Base-by-base conservation (phyloP, 2,113 vertebrate genomes). In the Gallinago media region DNA sequence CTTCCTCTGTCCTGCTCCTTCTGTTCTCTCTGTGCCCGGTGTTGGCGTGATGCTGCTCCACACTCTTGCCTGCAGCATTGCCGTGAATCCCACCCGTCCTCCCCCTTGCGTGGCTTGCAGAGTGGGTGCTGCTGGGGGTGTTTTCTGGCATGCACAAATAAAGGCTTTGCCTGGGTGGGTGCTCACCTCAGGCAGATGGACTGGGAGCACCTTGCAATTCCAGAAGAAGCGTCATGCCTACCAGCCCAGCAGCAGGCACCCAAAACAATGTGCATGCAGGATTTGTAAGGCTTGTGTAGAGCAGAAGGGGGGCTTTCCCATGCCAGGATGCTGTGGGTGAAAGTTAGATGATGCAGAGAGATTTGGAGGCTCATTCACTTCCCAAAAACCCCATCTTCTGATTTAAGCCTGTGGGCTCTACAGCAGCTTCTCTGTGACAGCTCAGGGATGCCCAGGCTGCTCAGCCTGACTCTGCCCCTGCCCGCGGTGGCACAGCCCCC, bases 261-360 rank as follows among this genome's bases (percentile, higher is more conserved):
- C 67, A n/a, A 42, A 58, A 8, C 11, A 4, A 8, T 0, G 0
- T 0, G 2, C 47, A 1, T 12, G 17, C 0, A 0, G 68, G 25
- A 56, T 7, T 67, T 38, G 18, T 1, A 2, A 78, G 52, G 72
- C 58, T 86, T n/a, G 12, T 19, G 56, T 21, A 49, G 4, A 5
- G 34, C 32, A 27, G 13, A n/a, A 54, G 40, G 12, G 4, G 11
- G 19, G 31, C 27, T 22, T 44, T 27, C 31, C 49, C 38, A 1
- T 0, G 36, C 32, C 31, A 29, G 31, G 27, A 6, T 27, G 20
- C 1, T 27, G 34, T 27, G 61, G 38, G 19, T 31, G 70, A 47
- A 31, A 46, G 46, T 14, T 32, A 73, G 61, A 16, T 16, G 50
- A 9, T 34, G 31, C 27, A 47, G 34, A 50, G 50, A 42, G 79